Base-by-base conservation (phyloP, 2,113 vertebrate genomes). In the Neogale vison region DNA sequence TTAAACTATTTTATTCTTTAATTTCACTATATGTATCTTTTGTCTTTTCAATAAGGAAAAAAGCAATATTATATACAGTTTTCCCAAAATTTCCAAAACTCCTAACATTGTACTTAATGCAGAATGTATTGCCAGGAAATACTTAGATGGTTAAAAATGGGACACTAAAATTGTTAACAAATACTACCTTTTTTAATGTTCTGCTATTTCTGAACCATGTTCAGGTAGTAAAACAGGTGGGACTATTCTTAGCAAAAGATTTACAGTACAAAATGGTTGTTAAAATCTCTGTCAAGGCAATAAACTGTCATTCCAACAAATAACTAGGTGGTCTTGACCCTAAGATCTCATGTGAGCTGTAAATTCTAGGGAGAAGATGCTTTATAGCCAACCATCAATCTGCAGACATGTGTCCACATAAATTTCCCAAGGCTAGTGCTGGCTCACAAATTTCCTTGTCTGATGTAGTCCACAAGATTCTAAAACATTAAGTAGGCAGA, bases 201-300 rank as follows among this genome's bases (percentile, higher is more conserved):
- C 39, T 65, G n/a, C 21, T 91, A 95, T 97, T 95, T 97, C 79
- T 90, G 45, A 93, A 69, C 84, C 42, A 47, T 83, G 20, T 88
- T 95, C 50, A 90, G n/a, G 36, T 82, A 92, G 24, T 77, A 92
- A 97, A 97, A 97, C 3, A 77, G n/a, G 61, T 87, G 74, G 24
- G 52, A 45, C 9, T 31, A 87, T 96, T 96, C 57, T 96, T 92
- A 89, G 67, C n/a, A 82, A 94, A 90, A 97, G 92, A 97, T 96
- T 97, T 97, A 96, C 55, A 69, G 47, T 29, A 77, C 42, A 90
- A 98, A 96, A 95, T 84, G 74, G 92, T 82, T 96, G 95, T 97
- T 94, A 97, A 98, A 96, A 72, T 95, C 93, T 97, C 90, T 96
- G 88, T 88, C 90, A 52, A 98, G 69, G 74, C 90, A 96, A 96